Evolutionary conservation across 2,113 vertebrate genomes (phyloP).

Genomic region (Mormoops blainvillei): DNA sequence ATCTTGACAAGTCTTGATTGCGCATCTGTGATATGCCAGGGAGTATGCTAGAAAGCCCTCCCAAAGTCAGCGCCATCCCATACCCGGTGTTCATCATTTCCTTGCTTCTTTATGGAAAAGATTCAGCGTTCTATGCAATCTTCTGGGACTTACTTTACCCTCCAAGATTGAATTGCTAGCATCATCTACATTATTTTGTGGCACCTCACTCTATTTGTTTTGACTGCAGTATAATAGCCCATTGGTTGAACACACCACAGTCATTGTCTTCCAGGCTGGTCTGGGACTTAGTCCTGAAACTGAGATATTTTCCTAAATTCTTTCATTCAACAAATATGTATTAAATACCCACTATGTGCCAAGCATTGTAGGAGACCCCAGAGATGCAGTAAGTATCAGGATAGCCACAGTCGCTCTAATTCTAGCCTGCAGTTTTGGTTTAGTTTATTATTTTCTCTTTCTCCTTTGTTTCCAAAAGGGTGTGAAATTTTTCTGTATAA

Average conservation of each 20-base stretch:
- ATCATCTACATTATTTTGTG: background rate
- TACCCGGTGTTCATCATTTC: background rate
- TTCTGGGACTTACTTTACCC: background rate
- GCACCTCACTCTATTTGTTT: background rate
- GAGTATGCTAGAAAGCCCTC: background rate
- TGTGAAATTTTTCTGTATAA: background rate
- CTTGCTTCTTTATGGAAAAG: background rate
- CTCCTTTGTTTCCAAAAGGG: background rate
- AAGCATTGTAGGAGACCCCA: background rate
- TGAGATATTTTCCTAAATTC: background rate
- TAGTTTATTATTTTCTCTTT: background rate
- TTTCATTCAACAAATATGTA: background rate
- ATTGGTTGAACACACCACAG: background rate
- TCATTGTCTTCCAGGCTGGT: background rate
- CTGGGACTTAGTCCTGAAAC: background rate
- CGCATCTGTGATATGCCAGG: background rate
- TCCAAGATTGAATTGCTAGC: background rate
- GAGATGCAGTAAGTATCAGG: background rate
- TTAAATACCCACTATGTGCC: background rate
- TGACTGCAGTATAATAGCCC: background rate
- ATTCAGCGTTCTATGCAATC: background rate
- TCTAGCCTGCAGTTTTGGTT: background rate
- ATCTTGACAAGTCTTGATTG: background rate
- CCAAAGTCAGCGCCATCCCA: fast-evolving
- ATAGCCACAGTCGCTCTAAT: background rate